Evolutionary conservation across 1,140 invertebrate genomes (phyloP).

Genomic region (Ceratosolen fusciceps): DNA sequence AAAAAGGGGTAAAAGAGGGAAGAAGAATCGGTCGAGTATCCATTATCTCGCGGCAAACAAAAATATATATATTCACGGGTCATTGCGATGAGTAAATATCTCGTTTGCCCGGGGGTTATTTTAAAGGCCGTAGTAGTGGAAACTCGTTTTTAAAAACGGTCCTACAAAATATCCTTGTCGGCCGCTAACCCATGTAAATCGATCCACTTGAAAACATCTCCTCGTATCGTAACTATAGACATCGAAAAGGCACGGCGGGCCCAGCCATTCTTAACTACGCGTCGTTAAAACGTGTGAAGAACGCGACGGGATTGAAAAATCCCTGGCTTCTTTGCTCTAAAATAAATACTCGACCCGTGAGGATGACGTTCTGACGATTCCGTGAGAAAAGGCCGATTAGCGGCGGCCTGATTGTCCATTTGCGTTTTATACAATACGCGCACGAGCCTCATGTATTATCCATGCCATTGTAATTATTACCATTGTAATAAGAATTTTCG

Average conservation of each 20-base stretch:
- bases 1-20: too few relatives aligned
- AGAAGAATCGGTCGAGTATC: neutral
- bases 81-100: neutral
- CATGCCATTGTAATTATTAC: too few relatives aligned
- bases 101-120: neutral
- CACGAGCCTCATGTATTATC: too few relatives aligned
- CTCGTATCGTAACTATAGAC: neutral
- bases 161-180: neutral
- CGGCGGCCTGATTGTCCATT: too few relatives aligned
- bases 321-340: too few relatives aligned
- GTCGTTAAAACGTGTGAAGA: neutral
- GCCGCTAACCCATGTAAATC: constrained; percentile 11
- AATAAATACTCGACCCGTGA: too few relatives aligned
- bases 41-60: neutral
- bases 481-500: too few relatives aligned
- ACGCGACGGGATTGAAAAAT: neutral
- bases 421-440: too few relatives aligned
- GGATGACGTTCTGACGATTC: too few relatives aligned
- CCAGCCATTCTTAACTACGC: neutral
- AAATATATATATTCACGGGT: neutral
- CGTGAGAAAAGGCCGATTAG: too few relatives aligned
- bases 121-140: neutral
- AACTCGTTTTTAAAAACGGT: neutral
- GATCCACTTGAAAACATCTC: neutral
- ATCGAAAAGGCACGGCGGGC: too few relatives aligned